phyloP scores from a whole-genome alignment of 23 tunicate genomes.

The Styela plicata region DNA sequence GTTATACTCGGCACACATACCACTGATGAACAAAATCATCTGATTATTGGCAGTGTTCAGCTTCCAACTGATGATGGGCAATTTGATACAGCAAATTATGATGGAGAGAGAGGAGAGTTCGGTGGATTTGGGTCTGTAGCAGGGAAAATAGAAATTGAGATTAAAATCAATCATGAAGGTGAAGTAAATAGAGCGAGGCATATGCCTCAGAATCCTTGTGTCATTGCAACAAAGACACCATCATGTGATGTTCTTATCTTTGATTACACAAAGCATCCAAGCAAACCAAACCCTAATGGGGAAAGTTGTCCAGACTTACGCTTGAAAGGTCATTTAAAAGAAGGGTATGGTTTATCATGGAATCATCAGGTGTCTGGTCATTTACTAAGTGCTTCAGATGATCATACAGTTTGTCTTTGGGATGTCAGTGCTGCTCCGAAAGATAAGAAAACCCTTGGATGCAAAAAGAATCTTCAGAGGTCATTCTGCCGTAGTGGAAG shows the following conservation, averaged over 20 bases:
- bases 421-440: conserved; percentile 62
- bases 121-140: conserved; percentile 82
- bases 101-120: conserved; percentile 76
- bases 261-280: conserved; percentile 86
- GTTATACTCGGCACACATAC: conserved; percentile 90
- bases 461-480: conserved; percentile 70
- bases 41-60: conserved; percentile 77
- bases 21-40: conserved; percentile 82
- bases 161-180: conserved; percentile 91
- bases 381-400: conserved; percentile 82
- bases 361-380: conserved; percentile 74
- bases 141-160: conserved; percentile 79
- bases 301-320: conserved; percentile 78
- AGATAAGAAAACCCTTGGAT: conserved; percentile 66
- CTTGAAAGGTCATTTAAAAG: conserved; percentile 84
- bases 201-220: conserved; percentile 91
- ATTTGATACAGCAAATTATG: conserved; percentile 64
- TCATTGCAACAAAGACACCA: conserved; percentile 95
- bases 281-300: conserved; percentile 67
- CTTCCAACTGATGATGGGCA: conserved; percentile 78
- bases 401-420: conserved; percentile 92
- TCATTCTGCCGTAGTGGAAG: conserved; percentile 92
- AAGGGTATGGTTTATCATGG: conserved; percentile 97
- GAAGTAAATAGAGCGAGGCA: conserved; percentile 88
- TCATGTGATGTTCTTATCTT: conserved; percentile 89